Percentiles rank a stretch among this genome's conserved stretches.
Conservation (phyloP, 2,888 invertebrate species). For the Acronicta leporina region DNA sequence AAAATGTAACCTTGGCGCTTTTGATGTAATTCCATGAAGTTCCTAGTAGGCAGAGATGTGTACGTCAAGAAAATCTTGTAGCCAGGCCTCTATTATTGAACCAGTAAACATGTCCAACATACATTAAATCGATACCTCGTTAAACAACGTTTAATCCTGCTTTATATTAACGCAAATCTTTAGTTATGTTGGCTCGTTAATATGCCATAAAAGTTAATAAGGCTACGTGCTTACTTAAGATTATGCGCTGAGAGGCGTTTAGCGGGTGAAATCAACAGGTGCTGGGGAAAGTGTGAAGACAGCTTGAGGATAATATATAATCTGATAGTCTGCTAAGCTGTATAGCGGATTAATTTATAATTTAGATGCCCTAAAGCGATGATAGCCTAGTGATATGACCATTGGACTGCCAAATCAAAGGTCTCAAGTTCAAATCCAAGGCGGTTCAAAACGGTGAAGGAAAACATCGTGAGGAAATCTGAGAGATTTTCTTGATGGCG, state of each 20-base stretch:
- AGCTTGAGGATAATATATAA: constrained; percentile 35
- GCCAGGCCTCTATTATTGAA: background rate
- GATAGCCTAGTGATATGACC: too few relatives aligned
- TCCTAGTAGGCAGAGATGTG: too few relatives aligned
- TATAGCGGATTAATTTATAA: background rate
- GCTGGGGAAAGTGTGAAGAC: constrained; percentile 42
- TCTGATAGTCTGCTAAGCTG: constrained; percentile 5
- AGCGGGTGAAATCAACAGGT: constrained; percentile 23
- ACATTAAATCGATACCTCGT: constrained; percentile 33
- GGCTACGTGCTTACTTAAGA: constrained; percentile 41
- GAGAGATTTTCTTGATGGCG: too few relatives aligned
- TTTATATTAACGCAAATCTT: constrained; percentile 55
- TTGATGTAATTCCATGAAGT: too few relatives aligned
- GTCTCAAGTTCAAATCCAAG: too few relatives aligned
- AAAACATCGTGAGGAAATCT: too few relatives aligned
- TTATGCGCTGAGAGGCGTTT: constrained; percentile 35
- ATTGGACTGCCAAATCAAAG: too few relatives aligned
- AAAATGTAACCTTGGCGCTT: too few relatives aligned
- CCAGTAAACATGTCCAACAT: constrained; percentile 18
- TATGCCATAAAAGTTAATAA: constrained; percentile 53
- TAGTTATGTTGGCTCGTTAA: constrained; percentile 58
- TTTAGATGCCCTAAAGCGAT: too few relatives aligned
- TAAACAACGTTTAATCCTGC: constrained; percentile 41
- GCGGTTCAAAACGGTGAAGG: too few relatives aligned
- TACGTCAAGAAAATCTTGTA: background rate